Base-by-base conservation (phyloP, 2,113 vertebrate genomes). In the Pelusios castaneus region DNA sequence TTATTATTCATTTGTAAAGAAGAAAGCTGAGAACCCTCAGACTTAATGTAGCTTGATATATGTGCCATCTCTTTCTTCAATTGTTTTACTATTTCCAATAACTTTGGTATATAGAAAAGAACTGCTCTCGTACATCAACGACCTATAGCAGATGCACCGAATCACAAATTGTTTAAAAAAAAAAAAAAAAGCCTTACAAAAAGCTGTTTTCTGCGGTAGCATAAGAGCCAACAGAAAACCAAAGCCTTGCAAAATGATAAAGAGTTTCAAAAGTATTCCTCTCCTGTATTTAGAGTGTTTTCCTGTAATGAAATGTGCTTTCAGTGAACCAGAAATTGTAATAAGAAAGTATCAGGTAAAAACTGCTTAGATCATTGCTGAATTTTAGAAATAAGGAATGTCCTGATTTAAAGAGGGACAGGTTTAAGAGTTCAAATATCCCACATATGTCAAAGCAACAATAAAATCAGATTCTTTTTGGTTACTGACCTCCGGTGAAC, bases 271-370 rank as follows among this genome's bases (percentile, higher is more conserved):
- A 95, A 91, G 63, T 81, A 38, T 77, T 84, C 87, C 95, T 97
- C 87, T 6, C 4, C 38, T 47, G 82, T 49, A 14, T 95, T 97
- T 93, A 47, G 83, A 96, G 88, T 21, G 14, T 93, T 93, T 3
- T 1, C 88, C 87, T 93, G 73, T 92, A 95, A 91, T 80, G 2
- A 2, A 70, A 29, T 93, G 89, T 75, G 94, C 87, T 95, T 94
- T 89, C 84, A 79, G 63, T 96, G 91, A 98, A 97, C 95, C 90
- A 96, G 89, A 96, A 97, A 92, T 84, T 77, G 92, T 75, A 89
- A 94, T 96, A 94, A 94, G 97, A 97, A 43, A 89, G 67, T 96
- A 94, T 90, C 83, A 84, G 87, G 75, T 92, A 77, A 11, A n/a
- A 90, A 94, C 90, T 96, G 94, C 94, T 96, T 96, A 95, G 90